These are phyloP conservation scores for Entomobrya proxima DNA, from an alignment of 2,888 invertebrate species.

Conservation along the genomic window DNA sequence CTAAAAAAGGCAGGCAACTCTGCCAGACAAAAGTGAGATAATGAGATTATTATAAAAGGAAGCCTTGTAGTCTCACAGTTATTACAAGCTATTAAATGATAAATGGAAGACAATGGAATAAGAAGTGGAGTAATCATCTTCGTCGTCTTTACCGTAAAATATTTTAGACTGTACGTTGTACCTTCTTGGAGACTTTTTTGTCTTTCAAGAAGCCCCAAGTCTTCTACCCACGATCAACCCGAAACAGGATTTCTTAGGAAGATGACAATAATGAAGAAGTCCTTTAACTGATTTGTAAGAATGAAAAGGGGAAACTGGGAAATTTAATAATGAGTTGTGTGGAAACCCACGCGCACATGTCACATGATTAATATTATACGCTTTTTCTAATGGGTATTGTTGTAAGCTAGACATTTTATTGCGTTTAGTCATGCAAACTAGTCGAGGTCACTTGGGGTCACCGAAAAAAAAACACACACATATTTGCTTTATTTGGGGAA, in stretches of 20 bases:
- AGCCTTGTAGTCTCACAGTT: constrained; percentile 43
- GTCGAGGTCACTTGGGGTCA: too few species aligned
- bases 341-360: too few species aligned
- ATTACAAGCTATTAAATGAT: constrained; percentile 54
- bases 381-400: too few species aligned
- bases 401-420: too few species aligned
- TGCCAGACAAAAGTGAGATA: constrained; percentile 50
- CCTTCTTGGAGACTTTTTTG: background rate
- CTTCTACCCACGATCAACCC: background rate
- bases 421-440: too few species aligned
- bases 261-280: background rate
- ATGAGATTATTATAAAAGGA: constrained; percentile 54
- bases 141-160: background rate
- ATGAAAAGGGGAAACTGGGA: background rate
- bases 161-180: background rate
- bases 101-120: constrained; percentile 58
- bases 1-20: constrained; percentile 1
- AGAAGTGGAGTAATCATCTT: constrained; percentile 32
- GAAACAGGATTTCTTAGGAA: background rate
- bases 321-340: too few species aligned
- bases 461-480: too few species aligned
- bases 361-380: background rate
- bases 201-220: background rate
- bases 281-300: background rate
- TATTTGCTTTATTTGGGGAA: too few species aligned